Conservation (phyloP, 2,888 invertebrate species). For the Spilarctia lutea region DNA sequence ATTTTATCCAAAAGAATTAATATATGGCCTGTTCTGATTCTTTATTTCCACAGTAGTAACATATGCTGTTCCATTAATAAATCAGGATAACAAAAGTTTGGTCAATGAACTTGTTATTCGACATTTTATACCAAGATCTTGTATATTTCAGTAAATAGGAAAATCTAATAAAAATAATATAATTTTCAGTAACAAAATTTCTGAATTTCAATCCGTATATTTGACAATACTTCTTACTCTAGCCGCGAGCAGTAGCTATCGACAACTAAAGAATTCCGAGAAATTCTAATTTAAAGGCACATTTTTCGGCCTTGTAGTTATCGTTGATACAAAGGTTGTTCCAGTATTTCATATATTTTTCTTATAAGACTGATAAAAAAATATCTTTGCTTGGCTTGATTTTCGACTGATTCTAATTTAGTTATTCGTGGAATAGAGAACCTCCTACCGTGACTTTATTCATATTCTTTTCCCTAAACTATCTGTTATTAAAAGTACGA, state of each 20-base stretch:
- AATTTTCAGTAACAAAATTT: neutral
- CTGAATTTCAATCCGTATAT: neutral
- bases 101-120: neutral
- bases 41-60: no score
- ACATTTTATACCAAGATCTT: neutral
- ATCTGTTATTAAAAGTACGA: no score
- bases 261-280: neutral
- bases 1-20: no score
- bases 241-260: neutral
- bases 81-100: neutral
- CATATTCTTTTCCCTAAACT: no score
- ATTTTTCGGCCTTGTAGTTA: neutral
- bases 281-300: neutral
- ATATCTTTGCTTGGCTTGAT: neutral
- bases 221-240: neutral
- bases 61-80: neutral
- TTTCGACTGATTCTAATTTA: neutral
- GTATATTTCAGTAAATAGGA: neutral
- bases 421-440: neutral
- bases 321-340: neutral
- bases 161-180: neutral
- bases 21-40: no score
- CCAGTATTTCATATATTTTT: neutral
- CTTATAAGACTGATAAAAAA: neutral
- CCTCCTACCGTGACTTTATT: no score